Conservation (phyloP, 2,888 invertebrate species). For the Mythimna loreyi region DNA sequence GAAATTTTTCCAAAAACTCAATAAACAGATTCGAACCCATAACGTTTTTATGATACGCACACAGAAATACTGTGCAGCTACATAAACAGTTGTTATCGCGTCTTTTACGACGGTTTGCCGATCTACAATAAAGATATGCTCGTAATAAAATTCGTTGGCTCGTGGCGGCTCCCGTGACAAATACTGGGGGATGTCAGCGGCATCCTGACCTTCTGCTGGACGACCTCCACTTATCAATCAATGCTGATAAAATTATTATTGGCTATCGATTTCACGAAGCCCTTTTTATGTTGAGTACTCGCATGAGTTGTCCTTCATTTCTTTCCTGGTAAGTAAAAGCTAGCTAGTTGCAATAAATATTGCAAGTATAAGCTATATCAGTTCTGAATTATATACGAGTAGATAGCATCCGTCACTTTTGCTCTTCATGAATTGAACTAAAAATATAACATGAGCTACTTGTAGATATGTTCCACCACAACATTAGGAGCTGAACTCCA, state of each 20-base stretch:
- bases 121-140: conserved; percentile 84
- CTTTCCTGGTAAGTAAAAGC: conserved; percentile 2
- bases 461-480: neutral
- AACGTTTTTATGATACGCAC: conserved; percentile 60
- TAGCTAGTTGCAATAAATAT: neutral
- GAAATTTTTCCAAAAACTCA: conserved; percentile 56
- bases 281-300: conserved; percentile 2
- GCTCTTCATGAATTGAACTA: neutral
- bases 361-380: neutral
- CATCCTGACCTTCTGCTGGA: conserved; percentile 45
- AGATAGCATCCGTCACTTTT: too few relatives aligned
- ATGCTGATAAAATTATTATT: conserved; percentile 45
- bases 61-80: conserved; percentile 68
- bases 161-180: conserved; percentile 42
- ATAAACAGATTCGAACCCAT: conserved; percentile 63
- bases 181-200: conserved; percentile 25
- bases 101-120: conserved; percentile 80
- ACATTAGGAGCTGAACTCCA: neutral
- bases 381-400: neutral
- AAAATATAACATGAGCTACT: neutral
- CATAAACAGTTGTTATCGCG: conserved; percentile 80
- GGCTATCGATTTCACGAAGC: conserved; percentile 39
- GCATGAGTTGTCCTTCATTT: conserved; percentile 11
- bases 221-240: conserved; percentile 54
- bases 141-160: conserved; percentile 59